Percentiles rank a stretch among this genome's conserved stretches.
These are phyloP conservation scores for Hyppa rectilinea DNA, from an alignment of 2,888 invertebrate species.

Conservation along the genomic window DNA sequence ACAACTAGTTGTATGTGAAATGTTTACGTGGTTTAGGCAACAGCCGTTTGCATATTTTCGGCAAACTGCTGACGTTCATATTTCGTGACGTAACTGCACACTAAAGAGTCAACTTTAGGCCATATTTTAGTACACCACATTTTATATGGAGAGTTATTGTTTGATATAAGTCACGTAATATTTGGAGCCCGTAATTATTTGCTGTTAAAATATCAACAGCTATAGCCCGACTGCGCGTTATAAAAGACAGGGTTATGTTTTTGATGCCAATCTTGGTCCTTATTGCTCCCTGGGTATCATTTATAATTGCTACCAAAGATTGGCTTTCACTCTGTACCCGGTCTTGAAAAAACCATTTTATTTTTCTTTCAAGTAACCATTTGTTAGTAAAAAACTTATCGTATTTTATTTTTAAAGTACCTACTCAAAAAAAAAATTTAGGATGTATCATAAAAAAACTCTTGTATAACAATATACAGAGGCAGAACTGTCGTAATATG, in stretches of 20 bases:
- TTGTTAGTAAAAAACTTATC: too few relatives aligned
- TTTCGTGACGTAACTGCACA: constrained; percentile 53
- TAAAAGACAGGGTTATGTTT: too few relatives aligned
- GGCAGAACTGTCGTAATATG: too few relatives aligned
- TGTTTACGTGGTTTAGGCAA: constrained; percentile 14
- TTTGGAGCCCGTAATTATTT: neutral
- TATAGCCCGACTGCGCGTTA: too few relatives aligned
- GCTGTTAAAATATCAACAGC: neutral
- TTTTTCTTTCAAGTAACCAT: too few relatives aligned
- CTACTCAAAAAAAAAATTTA: too few relatives aligned
- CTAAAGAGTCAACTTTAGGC: constrained; percentile 27
- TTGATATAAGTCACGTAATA: neutral
- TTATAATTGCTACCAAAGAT: neutral
- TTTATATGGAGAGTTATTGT: constrained; percentile 11
- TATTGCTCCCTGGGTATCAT: neutral
- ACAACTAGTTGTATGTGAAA: constrained; percentile 22
- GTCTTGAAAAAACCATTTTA: too few relatives aligned
- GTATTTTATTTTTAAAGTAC: too few relatives aligned
- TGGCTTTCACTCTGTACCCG: too few relatives aligned
- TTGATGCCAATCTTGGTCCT: too few relatives aligned
- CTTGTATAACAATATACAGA: too few relatives aligned
- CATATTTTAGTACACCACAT: constrained; percentile 19
- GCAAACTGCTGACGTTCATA: constrained; percentile 34
- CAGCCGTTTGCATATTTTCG: constrained; percentile 51
- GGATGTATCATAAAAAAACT: too few relatives aligned